phyloP scores from a whole-genome alignment of 2,113 vertebrate species.

The Oceanodroma tethys region DNA sequence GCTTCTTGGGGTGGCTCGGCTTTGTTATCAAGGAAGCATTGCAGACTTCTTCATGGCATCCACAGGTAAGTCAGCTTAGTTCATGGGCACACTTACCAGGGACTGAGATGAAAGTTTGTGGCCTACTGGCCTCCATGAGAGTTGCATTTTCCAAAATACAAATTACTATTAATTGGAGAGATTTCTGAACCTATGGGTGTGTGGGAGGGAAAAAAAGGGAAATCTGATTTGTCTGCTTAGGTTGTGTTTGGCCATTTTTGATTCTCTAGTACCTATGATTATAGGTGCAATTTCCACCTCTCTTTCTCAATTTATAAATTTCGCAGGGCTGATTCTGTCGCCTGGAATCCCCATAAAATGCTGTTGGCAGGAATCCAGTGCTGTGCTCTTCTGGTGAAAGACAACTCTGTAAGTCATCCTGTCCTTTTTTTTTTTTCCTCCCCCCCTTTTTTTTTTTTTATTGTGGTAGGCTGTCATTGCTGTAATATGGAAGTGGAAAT shows the following conservation, averaged over 20 bases:
- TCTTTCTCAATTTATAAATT: not conserved
- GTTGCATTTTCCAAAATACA: not conserved
- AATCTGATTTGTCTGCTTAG: not conserved
- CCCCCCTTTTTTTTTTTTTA: not conserved
- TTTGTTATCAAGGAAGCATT: constrained; percentile 78
- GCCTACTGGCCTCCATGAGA: not conserved
- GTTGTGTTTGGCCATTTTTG: not conserved
- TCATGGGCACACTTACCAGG: not conserved
- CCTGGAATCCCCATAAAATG: constrained; percentile 91
- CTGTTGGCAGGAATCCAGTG: constrained; percentile 85
- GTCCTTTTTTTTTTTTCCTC: not conserved
- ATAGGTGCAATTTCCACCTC: not conserved
- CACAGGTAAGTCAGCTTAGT: constrained; percentile 71
- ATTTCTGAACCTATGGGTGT: not conserved
- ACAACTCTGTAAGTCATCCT: constrained; percentile 75
- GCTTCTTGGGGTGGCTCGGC: constrained; percentile 87
- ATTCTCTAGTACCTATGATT: not conserved
- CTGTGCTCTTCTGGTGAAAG: constrained; percentile 83
- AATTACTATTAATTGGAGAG: not conserved
- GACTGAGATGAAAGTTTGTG: not conserved
- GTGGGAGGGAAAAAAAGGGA: not conserved
- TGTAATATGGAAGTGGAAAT: not conserved
- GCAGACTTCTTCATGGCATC: constrained; percentile 77
- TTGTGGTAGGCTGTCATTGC: not conserved
- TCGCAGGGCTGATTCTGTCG: constrained; percentile 80